Evolutionary conservation across 2,797 vertebrate genomes (phyloP), one percentile per base, ranked within the genome.

Genomic region (Diglossa cyanea): DNA sequence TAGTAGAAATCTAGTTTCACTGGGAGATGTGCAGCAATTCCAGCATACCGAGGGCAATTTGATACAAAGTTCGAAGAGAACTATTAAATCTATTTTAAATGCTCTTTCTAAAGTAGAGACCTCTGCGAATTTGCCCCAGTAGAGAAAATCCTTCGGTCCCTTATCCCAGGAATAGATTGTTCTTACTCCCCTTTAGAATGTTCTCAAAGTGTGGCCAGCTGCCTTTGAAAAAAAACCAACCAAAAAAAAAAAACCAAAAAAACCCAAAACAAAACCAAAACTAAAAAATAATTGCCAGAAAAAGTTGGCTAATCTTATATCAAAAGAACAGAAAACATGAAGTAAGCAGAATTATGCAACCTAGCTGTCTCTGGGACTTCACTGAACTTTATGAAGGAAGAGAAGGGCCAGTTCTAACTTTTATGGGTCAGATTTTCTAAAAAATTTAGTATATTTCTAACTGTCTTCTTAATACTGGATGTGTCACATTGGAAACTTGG

Each of bases 321-420:
- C 6, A 18, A 35, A 80, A 76, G 10, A 77, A 30, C 8, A 62
- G 28, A 81, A 88, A 90, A 15, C 17, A 18, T 55, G 24, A 85
- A 73, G 7, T 62, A 61, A 89, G 51, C 76, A 78, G 54, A 86
- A 81, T 42, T 91, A 30, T 86, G 88, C 61, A 88, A 8, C 10
- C 25, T 72, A 39, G 16, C 45, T 92, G 19, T 61, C 58, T 55
- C 58, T 72, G 24, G 13, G 20, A 55, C 42, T 39, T 86, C 35
- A 31, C 0, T 84, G 73, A 72, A 54, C 25, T 54, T 94, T 88
- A 39, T 75, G 65, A 84, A 71, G 54, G n/a, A 88, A 74, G n/a
- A 77, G 48, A 77, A 63, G 20, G 44, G 17, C 13, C 26, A 57
- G 37, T 57, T 88, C 15, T 74, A 67, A 51, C 19, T 48, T 57